Conservation (phyloP, 1,140 invertebrate species). For the Eufriesea mexicana region DNA sequence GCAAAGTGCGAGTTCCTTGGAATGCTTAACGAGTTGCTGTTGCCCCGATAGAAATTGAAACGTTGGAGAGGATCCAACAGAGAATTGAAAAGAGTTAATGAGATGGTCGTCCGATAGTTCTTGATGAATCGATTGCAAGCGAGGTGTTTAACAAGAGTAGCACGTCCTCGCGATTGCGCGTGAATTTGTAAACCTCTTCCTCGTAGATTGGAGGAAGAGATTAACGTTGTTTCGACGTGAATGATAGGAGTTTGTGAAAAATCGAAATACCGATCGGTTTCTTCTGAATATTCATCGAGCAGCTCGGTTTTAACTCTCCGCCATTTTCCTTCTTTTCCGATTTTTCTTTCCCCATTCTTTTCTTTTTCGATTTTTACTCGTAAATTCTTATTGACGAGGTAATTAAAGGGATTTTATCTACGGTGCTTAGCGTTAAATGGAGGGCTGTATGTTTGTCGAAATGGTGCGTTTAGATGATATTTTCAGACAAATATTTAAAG, state of each 20-base stretch:
- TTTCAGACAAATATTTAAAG: too few relatives aligned
- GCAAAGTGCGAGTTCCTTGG: background rate
- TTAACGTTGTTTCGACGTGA: background rate
- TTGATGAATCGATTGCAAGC: constrained; percentile 14
- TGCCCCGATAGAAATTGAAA: constrained; percentile 12
- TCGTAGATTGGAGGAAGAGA: background rate
- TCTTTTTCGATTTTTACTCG: too few relatives aligned
- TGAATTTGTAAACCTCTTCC: constrained; percentile 1
- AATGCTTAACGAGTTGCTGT: background rate
- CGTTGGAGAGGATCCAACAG: constrained; percentile 1
- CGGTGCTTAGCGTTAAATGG: too few relatives aligned
- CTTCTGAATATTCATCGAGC: background rate
- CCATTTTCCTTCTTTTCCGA: too few relatives aligned
- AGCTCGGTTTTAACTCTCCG: too few relatives aligned
- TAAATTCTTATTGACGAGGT: too few relatives aligned
- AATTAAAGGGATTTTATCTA: too few relatives aligned
- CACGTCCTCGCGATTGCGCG: background rate
- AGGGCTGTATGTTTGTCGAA: too few relatives aligned
- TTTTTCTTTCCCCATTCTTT: too few relatives aligned
- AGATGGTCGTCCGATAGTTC: constrained; percentile 14
- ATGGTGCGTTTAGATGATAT: too few relatives aligned
- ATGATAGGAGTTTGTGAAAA: background rate
- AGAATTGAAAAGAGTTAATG: constrained; percentile 20
- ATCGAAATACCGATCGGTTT: background rate
- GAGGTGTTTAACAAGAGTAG: background rate